phyloP scores from a whole-genome alignment of 1,140 invertebrate species.

The Trissolcus basalis region DNA sequence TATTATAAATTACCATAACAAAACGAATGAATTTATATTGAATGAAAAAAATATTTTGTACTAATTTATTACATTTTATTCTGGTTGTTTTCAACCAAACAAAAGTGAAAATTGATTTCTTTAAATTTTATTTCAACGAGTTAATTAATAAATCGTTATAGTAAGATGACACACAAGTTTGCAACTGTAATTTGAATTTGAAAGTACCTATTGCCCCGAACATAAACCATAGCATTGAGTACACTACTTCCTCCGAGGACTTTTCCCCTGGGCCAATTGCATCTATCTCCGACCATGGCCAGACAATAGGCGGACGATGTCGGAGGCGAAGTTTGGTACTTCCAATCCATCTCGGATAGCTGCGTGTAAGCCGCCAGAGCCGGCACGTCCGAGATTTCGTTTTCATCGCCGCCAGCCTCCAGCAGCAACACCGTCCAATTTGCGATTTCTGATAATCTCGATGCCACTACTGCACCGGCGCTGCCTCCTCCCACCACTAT shows the following conservation, averaged over 20 bases:
- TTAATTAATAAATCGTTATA: too few species aligned
- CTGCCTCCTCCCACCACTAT: constrained; percentile 93
- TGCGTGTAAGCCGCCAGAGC: constrained; percentile 85
- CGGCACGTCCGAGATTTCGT: constrained; percentile 87
- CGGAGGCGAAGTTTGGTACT: constrained; percentile 91
- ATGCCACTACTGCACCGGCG: constrained; percentile 94
- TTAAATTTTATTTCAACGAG: too few species aligned
- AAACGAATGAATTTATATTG: too few species aligned
- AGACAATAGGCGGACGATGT: constrained; percentile 84
- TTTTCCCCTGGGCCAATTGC: constrained; percentile 91
- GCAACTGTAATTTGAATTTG: too few species aligned
- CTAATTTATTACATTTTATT: too few species aligned
- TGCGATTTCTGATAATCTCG: constrained; percentile 86
- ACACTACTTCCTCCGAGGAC: constrained; percentile 95
- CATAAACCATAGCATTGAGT: constrained; percentile 96
- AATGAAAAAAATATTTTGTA: too few species aligned
- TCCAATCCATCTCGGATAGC: constrained; percentile 91
- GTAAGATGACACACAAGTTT: too few species aligned
- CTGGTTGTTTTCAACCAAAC: too few species aligned
- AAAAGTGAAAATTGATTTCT: too few species aligned
- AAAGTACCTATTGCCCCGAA: constrained; percentile 87
- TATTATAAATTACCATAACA: too few species aligned
- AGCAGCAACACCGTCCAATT: constrained; percentile 88
- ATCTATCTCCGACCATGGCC: constrained; percentile 88
- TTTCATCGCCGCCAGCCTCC: constrained; percentile 90